Conservation (phyloP, 2,888 invertebrate species). For the Dolichomitus sp. region DNA sequence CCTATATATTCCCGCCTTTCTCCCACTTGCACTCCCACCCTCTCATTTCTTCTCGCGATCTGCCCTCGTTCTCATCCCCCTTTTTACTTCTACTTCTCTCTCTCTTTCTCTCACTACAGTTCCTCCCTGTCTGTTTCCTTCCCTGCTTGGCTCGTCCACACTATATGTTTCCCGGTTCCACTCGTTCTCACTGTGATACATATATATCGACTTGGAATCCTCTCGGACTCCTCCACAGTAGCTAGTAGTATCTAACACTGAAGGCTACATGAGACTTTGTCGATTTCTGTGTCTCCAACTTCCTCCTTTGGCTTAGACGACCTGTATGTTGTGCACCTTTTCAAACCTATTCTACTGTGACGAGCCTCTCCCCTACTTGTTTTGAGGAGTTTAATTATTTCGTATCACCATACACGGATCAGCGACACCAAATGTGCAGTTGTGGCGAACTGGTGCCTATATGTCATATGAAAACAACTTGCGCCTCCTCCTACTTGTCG, state of each 20-base stretch:
- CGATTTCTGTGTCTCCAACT: constrained; percentile 26
- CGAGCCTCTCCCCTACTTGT: not conserved
- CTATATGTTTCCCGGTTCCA: constrained; percentile 21
- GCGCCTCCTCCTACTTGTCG: not conserved
- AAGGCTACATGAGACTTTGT: not conserved
- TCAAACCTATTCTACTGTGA: not conserved
- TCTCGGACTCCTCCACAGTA: constrained; percentile 12
- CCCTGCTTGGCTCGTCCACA: constrained; percentile 10
- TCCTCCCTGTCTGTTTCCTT: not conserved
- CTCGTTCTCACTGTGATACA: constrained; percentile 8
- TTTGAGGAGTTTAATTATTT: constrained; percentile 74
- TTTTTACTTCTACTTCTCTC: not conserved
- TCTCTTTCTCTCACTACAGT: constrained; percentile 26
- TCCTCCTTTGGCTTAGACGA: constrained; percentile 2
- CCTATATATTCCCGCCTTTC: constrained; percentile 41
- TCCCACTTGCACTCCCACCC: constrained; percentile 45
- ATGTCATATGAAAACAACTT: not conserved
- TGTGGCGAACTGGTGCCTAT: not conserved
- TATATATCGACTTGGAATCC: not conserved
- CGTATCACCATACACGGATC: constrained; percentile 69
- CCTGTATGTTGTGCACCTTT: constrained; percentile 10
- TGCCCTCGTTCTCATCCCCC: constrained; percentile 8
- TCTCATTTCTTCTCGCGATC: constrained; percentile 39
- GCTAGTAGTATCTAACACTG: not conserved
- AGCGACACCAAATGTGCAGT: not conserved